Conservation (phyloP, 64 coral and sea anemone genomes). For the Montipora foliosa region DNA sequence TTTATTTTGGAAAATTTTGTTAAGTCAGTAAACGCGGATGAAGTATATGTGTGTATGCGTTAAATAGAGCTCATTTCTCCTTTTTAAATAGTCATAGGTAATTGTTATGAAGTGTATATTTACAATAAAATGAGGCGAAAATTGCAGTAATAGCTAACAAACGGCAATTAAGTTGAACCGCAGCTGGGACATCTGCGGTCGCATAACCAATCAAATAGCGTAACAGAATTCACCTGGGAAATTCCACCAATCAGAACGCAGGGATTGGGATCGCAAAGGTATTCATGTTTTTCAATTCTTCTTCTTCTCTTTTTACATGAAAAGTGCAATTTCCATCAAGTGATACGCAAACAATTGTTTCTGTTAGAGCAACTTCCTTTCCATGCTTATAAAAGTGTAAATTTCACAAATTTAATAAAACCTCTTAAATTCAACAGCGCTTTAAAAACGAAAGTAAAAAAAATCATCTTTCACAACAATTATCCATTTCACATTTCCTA, state of each 20-base stretch:
- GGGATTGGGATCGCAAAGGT: slow-evolving; percentile 43
- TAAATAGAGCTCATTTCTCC: slow-evolving; percentile 61
- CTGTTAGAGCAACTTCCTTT: slow-evolving; percentile 22
- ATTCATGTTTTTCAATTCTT: slow-evolving; percentile 68
- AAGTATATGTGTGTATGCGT: slow-evolving; percentile 39
- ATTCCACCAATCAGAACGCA: slow-evolving; percentile 73
- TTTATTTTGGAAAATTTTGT: slow-evolving; percentile 81
- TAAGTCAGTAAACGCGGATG: slow-evolving; percentile 73
- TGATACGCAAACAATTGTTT: slow-evolving; percentile 54
- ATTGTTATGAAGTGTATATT: slow-evolving; percentile 96
- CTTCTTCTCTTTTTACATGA: slow-evolving; percentile 35
- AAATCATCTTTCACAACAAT: not conserved
- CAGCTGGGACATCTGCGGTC: slow-evolving; percentile 90
- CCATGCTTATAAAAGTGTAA: slow-evolving; percentile 26
- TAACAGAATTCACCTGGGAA: slow-evolving; percentile 74
- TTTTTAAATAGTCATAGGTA: slow-evolving; percentile 82
- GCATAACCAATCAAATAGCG: slow-evolving; percentile 71
- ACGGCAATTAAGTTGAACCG: slow-evolving; percentile 70
- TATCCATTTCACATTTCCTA: not conserved
- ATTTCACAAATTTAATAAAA: not conserved
- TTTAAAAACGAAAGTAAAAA: not conserved
- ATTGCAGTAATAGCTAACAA: slow-evolving; percentile 87
- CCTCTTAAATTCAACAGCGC: no score
- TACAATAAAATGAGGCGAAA: slow-evolving; percentile 93
- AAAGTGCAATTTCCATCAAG: slow-evolving; percentile 75